These are phyloP conservation scores for Tychaedon coryphoeus DNA, from an alignment of 2,113 vertebrate species.

Conservation along the genomic window DNA sequence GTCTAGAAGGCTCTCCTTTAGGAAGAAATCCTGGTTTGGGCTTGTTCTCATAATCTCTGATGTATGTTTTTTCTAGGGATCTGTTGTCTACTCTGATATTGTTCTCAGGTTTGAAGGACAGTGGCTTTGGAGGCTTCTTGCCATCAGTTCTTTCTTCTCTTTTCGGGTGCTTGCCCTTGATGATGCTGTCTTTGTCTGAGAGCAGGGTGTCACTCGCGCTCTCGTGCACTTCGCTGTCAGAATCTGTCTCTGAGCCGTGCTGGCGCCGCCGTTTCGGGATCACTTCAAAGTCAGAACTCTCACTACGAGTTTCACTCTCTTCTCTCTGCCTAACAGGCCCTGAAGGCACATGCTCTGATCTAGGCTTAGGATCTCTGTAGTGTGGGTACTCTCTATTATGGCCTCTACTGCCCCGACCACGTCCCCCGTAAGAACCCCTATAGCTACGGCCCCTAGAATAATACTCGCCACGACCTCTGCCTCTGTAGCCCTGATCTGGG, in stretches of 20 bases:
- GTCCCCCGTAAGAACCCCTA: slow-evolving; percentile 89
- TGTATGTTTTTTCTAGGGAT: slow-evolving; percentile 68
- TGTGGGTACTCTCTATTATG: slow-evolving; percentile 88
- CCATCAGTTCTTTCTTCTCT: slow-evolving; percentile 75
- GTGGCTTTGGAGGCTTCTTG: slow-evolving; percentile 72
- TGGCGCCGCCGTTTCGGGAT: slow-evolving; percentile 91
- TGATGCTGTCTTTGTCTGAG: slow-evolving; percentile 88
- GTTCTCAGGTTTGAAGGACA: slow-evolving; percentile 75
- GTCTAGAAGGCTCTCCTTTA: slow-evolving; percentile 91
- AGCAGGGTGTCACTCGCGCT: slow-evolving; percentile 93
- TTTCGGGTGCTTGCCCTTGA: slow-evolving; percentile 83
- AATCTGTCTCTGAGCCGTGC: slow-evolving; percentile 92
- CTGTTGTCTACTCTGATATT: slow-evolving; percentile 69
- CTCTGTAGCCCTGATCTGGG: slow-evolving; percentile 85
- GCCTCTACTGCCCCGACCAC: slow-evolving; percentile 86
- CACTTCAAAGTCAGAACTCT: slow-evolving; percentile 97
- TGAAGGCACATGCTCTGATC: slow-evolving; percentile 75
- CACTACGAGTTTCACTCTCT: slow-evolving; percentile 96
- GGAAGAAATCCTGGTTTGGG: slow-evolving; percentile 93
- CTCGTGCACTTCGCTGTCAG: slow-evolving; percentile 94
- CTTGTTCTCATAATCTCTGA: slow-evolving; percentile 83
- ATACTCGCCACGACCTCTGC: slow-evolving; percentile 93
- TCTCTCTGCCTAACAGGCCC: slow-evolving; percentile 85
- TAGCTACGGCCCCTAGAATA: slow-evolving; percentile 96
- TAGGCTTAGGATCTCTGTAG: slow-evolving; percentile 87